Evolutionary conservation across 1,140 invertebrate species (phyloP), one percentile per base, ranked within the genome.

Genomic region (Oncopeltus fasciatus): DNA sequence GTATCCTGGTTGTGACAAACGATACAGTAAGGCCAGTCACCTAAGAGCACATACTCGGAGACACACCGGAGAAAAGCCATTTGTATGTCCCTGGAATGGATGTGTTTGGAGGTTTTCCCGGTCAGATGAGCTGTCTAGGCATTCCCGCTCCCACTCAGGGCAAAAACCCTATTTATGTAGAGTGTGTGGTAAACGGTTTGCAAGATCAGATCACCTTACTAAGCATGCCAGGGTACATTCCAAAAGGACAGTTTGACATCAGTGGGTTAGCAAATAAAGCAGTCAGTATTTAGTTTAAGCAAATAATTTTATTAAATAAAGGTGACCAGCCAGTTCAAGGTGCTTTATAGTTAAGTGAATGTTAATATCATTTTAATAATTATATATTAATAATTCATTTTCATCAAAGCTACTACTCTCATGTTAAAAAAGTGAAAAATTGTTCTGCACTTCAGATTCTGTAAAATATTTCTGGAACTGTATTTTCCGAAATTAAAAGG

Each of bases 1-100:
- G 0, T 80, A 80, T 66, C 12, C 38, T 2, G 66, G 65, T n/a
- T 70, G 69, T 62, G 63, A 56, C n/a, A 68, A 89, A 74, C 74
- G 87, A 0, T 97, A 98, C 69, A 90, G 91, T 59, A 98, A 98
- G 73, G 86, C 88, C 18, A 94, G 91, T 9, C 93, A 97, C 73
- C 78, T 97, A 21, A 94, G 95, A 70, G 92, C 94, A 1, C 95
- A 98, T 71, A 73, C 95, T 56, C 78, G 94, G 1, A 80, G 94
- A 12, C 94, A 97, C 74, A 90, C 92, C 1, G 94, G 93, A 0
- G 92, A 96, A 74, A 96, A 96, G 70, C 94, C 94, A 0, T 98
- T 96, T 70, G 77, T 78, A 3, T 90, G 87, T 71, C 88, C 85
- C 51, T 97, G 93, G 93, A 77, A 83, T 1, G 88, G 85, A n/a